These are phyloP conservation scores for Gari tellinella DNA, from an alignment of 2,888 invertebrate genomes.

Conservation along the genomic window DNA sequence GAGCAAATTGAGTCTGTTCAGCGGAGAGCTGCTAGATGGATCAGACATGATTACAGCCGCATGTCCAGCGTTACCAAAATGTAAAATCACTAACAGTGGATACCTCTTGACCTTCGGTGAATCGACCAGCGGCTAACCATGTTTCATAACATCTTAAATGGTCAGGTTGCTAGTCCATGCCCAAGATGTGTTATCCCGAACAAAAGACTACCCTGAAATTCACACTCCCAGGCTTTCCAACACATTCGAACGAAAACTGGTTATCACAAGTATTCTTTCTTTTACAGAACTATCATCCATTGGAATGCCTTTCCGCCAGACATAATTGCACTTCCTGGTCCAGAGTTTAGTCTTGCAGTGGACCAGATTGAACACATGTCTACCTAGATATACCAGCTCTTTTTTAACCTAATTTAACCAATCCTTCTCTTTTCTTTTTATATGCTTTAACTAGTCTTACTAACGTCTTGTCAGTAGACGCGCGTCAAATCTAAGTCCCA, in stretches of 20 bases:
- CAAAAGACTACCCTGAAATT: background rate
- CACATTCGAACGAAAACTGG: no score
- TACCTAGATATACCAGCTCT: background rate
- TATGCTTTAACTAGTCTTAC: no score
- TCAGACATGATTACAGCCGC: constrained; percentile 1
- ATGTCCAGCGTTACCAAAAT: background rate
- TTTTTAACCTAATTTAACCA: background rate
- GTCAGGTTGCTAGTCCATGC: no score
- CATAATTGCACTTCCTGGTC: background rate
- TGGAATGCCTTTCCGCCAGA: constrained; percentile 2
- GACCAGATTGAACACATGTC: background rate
- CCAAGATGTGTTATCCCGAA: no score
- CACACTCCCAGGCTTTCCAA: no score
- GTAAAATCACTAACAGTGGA: background rate
- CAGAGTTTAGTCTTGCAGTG: background rate
- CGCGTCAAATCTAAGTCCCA: no score
- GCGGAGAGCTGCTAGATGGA: no score
- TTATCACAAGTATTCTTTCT: background rate
- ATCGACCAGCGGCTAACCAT: background rate
- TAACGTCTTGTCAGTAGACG: no score
- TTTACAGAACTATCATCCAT: background rate
- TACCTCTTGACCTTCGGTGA: background rate
- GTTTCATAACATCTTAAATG: no score
- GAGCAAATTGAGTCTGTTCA: no score
- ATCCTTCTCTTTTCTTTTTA: no score